These are phyloP conservation scores for Dascillus cervinus DNA, from an alignment of 2,888 invertebrate genomes.

Conservation along the genomic window DNA sequence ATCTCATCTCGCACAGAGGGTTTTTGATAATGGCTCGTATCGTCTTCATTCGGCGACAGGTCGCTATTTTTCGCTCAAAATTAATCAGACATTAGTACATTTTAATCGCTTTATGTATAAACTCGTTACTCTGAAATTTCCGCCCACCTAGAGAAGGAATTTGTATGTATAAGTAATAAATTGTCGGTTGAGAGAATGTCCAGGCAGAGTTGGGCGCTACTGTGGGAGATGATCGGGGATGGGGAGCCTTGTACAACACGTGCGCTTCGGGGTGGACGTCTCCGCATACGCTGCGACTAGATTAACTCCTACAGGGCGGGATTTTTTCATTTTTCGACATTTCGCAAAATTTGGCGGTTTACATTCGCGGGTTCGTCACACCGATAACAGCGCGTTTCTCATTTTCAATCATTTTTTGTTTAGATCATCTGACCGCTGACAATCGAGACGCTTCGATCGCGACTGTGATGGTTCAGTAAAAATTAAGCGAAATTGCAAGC, in stretches of 20 bases:
- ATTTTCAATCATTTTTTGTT: too few relatives aligned
- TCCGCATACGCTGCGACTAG: conserved; percentile 35
- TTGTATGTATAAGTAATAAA: conserved; percentile 38
- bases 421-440: too few relatives aligned
- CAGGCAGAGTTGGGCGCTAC: conserved; percentile 46
- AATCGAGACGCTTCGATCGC: too few relatives aligned
- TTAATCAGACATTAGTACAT: too few relatives aligned
- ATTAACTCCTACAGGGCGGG: conserved; percentile 33
- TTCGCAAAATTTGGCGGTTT: too few relatives aligned
- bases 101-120: too few relatives aligned
- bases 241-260: conserved; percentile 35
- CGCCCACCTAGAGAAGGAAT: too few relatives aligned
- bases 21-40: conserved; percentile 41
- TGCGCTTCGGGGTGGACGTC: conserved; percentile 36
- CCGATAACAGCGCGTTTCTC: too few relatives aligned
- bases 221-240: conserved; percentile 32
- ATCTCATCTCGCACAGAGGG: conserved; percentile 24
- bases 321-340: too few relatives aligned
- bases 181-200: conserved; percentile 53
- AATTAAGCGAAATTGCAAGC: too few relatives aligned
- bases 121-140: conserved; percentile 26
- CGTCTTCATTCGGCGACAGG: conserved; percentile 34
- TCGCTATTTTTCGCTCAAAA: conserved; percentile 24
- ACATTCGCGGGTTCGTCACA: too few relatives aligned
- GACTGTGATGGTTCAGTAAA: too few relatives aligned